phyloP scores from a whole-genome alignment of 2,888 invertebrate genomes.

The Dascillus cervinus region DNA sequence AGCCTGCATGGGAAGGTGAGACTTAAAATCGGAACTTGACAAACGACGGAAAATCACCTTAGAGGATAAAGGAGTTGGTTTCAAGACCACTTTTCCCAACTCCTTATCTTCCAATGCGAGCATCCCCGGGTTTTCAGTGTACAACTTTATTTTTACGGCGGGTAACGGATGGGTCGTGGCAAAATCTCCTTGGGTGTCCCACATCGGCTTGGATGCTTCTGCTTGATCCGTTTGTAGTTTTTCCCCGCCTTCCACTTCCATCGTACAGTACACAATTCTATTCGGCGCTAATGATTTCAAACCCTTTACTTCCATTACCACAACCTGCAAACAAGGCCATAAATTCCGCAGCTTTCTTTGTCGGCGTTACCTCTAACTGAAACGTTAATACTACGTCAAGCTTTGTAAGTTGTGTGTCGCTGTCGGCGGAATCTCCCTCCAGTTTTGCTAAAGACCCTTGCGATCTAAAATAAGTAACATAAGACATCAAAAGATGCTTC shows the following conservation, averaged over 20 bases:
- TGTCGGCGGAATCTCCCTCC: slow-evolving; percentile 92
- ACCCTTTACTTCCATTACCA: slow-evolving; percentile 99
- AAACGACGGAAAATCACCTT: slow-evolving; percentile 64
- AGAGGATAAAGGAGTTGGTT: slow-evolving; percentile 79
- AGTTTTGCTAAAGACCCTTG: slow-evolving; percentile 88
- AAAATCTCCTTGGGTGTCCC: slow-evolving; percentile 99
- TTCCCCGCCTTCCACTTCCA: slow-evolving; percentile 99
- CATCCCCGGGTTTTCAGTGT: slow-evolving; percentile 96
- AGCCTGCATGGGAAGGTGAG: slow-evolving; percentile 47
- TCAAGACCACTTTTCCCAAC: slow-evolving; percentile 83
- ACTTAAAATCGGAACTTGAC: slow-evolving; percentile 2
- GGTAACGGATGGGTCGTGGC: slow-evolving; percentile 96
- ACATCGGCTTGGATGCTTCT: slow-evolving; percentile 98
- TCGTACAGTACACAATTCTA: slow-evolving; percentile 98
- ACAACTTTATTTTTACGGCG: slow-evolving; percentile 94
- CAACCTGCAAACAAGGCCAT: slow-evolving; percentile 59
- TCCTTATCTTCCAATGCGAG: slow-evolving; percentile 98
- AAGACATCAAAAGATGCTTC: slow-evolving; percentile 45
- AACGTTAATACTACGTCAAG: slow-evolving; percentile 96
- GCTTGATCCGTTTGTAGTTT: slow-evolving; percentile 99
- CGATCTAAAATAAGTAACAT: slow-evolving; percentile 59
- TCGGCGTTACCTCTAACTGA: slow-evolving; percentile 80
- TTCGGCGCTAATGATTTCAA: slow-evolving; percentile 93
- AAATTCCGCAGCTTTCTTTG: no score
- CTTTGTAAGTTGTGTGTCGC: slow-evolving; percentile 93